Conservation (phyloP, 2,888 invertebrate genomes). For the Urechis unicinctus region DNA sequence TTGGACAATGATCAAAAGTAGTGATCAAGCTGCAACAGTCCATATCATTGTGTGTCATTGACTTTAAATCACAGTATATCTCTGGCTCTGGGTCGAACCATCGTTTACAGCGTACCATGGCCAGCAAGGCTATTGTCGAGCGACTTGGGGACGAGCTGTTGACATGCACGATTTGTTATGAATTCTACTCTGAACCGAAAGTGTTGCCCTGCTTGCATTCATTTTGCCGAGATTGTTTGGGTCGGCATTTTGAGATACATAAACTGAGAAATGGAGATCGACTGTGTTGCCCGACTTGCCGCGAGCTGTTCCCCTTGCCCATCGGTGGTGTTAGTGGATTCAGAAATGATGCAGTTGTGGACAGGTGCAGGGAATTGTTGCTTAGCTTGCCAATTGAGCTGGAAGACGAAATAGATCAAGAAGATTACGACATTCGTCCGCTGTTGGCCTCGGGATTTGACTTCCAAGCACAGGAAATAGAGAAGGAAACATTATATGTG, state of each 20-base stretch:
- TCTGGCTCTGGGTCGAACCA: too few relatives aligned
- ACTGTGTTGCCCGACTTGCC: constrained; percentile 15
- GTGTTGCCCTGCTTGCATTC: constrained; percentile 17
- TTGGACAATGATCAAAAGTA: too few relatives aligned
- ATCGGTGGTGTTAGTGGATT: constrained; percentile 4
- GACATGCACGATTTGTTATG: constrained; percentile 15
- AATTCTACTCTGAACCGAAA: constrained; percentile 11
- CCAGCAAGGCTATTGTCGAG: not conserved
- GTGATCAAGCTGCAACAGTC: too few relatives aligned
- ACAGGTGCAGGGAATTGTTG: constrained; percentile 1
- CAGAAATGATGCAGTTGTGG: constrained; percentile 8
- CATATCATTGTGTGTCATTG: too few relatives aligned
- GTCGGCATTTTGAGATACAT: constrained; percentile 12
- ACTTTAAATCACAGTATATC: too few relatives aligned
- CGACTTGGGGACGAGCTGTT: constrained; percentile 10
- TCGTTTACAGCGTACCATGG: too few relatives aligned
- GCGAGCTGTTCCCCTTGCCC: constrained; percentile 8
- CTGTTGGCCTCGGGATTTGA: not conserved
- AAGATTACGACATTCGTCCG: not conserved
- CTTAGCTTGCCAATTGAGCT: not conserved
- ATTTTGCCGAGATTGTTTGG: constrained; percentile 14
- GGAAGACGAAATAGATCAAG: not conserved
- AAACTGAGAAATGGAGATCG: not conserved
- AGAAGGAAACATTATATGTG: too few relatives aligned
- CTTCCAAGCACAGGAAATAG: not conserved